Conservation (phyloP, 2,888 invertebrate genomes). For the Xestobium rufovillosum region DNA sequence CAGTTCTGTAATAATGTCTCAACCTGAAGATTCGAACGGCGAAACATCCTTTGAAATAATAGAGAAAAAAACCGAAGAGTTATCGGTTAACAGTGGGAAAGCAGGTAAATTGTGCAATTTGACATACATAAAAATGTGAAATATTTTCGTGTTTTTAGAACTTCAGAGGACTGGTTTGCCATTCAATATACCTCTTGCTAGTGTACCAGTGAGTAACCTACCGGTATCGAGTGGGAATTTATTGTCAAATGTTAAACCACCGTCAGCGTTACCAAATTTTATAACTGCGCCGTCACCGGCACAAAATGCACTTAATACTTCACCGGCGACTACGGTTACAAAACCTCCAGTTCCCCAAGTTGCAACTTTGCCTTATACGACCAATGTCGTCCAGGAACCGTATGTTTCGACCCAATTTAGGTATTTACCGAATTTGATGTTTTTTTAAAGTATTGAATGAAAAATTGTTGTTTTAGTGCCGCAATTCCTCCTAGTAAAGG, state of each 20-base stretch:
- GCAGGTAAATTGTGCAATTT: slow-evolving; percentile 24
- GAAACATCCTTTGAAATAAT: slow-evolving; percentile 44
- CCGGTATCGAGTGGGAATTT: slow-evolving; percentile 50
- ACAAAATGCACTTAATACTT: slow-evolving; percentile 18
- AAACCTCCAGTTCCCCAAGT: slow-evolving; percentile 20
- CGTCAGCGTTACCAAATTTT: slow-evolving; percentile 60
- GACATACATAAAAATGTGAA: no score
- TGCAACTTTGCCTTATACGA: slow-evolving; percentile 13
- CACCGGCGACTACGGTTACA: slow-evolving; percentile 22
- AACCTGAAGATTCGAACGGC: slow-evolving; percentile 44
- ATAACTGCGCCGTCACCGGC: slow-evolving; percentile 42
- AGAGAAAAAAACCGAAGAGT: slow-evolving; percentile 36
- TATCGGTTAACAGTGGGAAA: slow-evolving; percentile 27
- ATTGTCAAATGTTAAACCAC: slow-evolving; percentile 62
- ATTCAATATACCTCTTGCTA: no score
- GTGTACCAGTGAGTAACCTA: slow-evolving; percentile 32
- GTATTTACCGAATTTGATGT: slow-evolving; percentile 23
- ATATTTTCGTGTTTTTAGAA: no score
- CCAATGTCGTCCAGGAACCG: no score
- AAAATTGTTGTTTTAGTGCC: slow-evolving; percentile 30
- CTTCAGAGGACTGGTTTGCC: background rate
- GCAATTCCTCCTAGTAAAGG: slow-evolving; percentile 42
- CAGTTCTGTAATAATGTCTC: no score
- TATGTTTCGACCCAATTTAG: slow-evolving; percentile 40
- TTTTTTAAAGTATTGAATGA: slow-evolving; percentile 6